phyloP scores from a whole-genome alignment of 2,797 vertebrate genomes.

The Amblyopsis hoosieri region DNA sequence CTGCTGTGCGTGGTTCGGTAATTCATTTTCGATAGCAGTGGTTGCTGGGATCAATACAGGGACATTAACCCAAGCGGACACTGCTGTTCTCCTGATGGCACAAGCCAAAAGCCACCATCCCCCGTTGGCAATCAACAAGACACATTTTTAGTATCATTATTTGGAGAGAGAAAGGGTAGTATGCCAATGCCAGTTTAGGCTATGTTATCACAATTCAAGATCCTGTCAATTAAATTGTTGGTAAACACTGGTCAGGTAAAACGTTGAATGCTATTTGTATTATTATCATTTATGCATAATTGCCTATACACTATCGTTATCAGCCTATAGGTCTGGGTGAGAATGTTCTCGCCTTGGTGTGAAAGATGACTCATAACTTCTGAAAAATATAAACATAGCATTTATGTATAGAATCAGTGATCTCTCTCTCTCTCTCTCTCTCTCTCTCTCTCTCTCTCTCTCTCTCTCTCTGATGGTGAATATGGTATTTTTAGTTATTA shows the following conservation, averaged over 20 bases:
- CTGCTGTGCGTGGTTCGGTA: conserved; percentile 74
- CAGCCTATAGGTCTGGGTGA: conserved; percentile 28
- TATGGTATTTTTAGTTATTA: too few species aligned
- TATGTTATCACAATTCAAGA: conserved; percentile 60
- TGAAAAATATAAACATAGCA: neutral
- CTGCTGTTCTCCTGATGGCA: conserved; percentile 73
- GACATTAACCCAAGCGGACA: conserved; percentile 79
- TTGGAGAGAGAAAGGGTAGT: conserved; percentile 25
- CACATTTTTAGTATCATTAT: conserved; percentile 54
- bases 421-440: too few species aligned
- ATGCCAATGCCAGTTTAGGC: conserved; percentile 51
- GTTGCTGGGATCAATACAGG: conserved; percentile 76
- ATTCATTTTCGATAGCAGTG: conserved; percentile 82
- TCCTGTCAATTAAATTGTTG: conserved; percentile 47
- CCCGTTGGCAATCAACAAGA: conserved; percentile 59
- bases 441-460: too few species aligned
- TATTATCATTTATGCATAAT: conserved; percentile 61
- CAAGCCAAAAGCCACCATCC: conserved; percentile 68
- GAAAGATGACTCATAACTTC: conserved; percentile 40
- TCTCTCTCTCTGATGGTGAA: too few species aligned
- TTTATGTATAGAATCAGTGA: too few species aligned
- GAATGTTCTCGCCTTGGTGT: conserved; percentile 56
- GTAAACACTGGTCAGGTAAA: conserved; percentile 58
- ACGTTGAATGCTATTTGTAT: conserved; percentile 61
- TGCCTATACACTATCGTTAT: too few species aligned